Percentiles rank a stretch among this genome's conserved stretches.
Evolutionary conservation across 2,797 vertebrate species (phyloP).

Genomic region (Notamacropus eugenii): DNA sequence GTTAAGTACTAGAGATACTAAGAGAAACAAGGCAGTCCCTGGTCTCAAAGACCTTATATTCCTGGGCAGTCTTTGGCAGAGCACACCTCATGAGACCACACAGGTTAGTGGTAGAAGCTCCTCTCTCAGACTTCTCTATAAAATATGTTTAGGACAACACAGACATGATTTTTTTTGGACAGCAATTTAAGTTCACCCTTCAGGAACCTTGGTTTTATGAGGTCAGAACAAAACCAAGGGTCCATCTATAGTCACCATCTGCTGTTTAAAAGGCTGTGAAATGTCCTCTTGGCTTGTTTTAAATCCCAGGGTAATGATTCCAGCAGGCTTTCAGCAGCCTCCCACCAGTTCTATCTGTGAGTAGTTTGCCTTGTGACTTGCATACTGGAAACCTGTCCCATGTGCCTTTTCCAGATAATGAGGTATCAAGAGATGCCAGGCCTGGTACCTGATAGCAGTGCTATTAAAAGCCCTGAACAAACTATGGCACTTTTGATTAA

Average conservation of each 20-base stretch:
- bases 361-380: conserved; percentile 79
- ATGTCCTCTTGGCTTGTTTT: conserved; percentile 71
- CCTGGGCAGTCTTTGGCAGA: background rate
- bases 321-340: conserved; percentile 80
- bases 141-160: conserved; percentile 51
- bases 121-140: background rate
- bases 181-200: conserved; percentile 36
- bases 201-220: conserved; percentile 10
- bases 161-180: conserved; percentile 52
- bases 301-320: conserved; percentile 81
- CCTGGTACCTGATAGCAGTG: conserved; percentile 68
- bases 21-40: conserved; percentile 28
- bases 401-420: conserved; percentile 80
- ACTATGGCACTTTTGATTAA: conserved; percentile 75
- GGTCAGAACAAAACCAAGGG: conserved; percentile 57
- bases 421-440: conserved; percentile 80
- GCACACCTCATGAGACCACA: background rate
- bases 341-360: conserved; percentile 57
- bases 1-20: background rate
- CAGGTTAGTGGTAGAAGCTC: background rate
- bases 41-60: conserved; percentile 45
- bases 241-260: conserved; percentile 61
- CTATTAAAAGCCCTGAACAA: conserved; percentile 64
- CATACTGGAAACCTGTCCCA: conserved; percentile 71
- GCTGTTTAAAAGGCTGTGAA: conserved; percentile 71